Conservation (phyloP, 53 echinoderm and acorn worm genomes). For the Zoroaster sp. region DNA sequence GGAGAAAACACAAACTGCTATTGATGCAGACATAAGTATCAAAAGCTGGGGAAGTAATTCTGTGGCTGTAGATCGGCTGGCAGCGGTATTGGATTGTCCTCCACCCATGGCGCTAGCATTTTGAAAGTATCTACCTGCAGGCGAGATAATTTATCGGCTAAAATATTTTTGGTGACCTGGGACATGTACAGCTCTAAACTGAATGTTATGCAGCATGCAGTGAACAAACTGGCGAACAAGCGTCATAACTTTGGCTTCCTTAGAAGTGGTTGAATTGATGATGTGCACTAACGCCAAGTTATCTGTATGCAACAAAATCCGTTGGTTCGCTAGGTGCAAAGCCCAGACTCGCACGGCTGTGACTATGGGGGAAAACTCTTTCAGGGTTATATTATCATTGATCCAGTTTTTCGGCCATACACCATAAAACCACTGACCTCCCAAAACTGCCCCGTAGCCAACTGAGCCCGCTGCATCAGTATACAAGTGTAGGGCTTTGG, state of each 20-base stretch:
- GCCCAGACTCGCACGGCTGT: not conserved
- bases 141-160: not conserved
- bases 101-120: not conserved
- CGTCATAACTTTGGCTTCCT: not conserved
- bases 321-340: not conserved
- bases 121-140: not conserved
- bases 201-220: not conserved
- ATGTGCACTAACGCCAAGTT: not conserved
- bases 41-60: not conserved
- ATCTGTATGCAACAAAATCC: not conserved
- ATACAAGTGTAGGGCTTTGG: not conserved
- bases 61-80: conserved; percentile 1
- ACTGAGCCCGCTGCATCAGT: conserved; percentile 6
- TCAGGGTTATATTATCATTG: not conserved
- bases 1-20: not conserved
- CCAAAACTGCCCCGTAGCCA: not conserved
- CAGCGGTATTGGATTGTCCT: not conserved
- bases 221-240: not conserved
- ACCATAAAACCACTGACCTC: not conserved
- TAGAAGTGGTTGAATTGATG: not conserved
- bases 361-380: not conserved
- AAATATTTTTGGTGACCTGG: not conserved
- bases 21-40: conserved; percentile 6
- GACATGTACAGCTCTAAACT: not conserved
- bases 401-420: not conserved